Percentiles rank a stretch among this genome's conserved stretches.
phyloP scores from a whole-genome alignment of 2,797 vertebrate species.

The Caiman crocodilus region DNA sequence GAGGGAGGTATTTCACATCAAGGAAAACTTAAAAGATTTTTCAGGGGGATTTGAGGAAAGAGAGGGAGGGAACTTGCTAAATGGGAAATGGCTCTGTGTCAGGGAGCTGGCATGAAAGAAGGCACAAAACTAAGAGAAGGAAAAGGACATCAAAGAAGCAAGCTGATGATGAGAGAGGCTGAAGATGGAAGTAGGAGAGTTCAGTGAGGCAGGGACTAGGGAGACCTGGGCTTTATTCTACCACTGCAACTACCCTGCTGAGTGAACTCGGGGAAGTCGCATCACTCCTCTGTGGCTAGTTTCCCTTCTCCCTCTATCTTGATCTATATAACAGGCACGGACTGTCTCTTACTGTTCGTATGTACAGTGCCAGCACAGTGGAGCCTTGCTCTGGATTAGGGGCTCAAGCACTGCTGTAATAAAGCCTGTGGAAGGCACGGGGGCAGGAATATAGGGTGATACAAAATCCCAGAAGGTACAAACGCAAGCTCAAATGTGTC shows the following conservation, averaged over 20 bases:
- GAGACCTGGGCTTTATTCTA: background rate
- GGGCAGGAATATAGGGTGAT: background rate
- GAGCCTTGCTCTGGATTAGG: background rate
- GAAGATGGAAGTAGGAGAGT: background rate
- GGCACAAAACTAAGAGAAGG: background rate
- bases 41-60: background rate
- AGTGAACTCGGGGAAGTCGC: rapidly evolving
- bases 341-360: background rate
- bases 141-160: background rate
- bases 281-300: background rate
- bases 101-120: background rate
- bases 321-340: background rate
- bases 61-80: background rate
- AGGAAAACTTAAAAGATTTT: background rate
- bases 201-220: background rate
- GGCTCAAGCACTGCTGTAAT: background rate
- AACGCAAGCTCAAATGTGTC: slow-evolving; percentile 2
- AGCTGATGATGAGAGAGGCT: background rate
- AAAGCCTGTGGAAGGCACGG: background rate
- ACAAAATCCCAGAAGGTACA: background rate
- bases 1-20: background rate
- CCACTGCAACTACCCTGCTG: background rate
- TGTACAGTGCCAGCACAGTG: background rate
- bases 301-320: background rate
- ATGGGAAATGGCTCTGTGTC: background rate